A percentile compares a stretch with the other conserved stretches of the same genome.
Conservation (phyloP, 2,113 vertebrate species). For the Mirounga angustirostris region DNA sequence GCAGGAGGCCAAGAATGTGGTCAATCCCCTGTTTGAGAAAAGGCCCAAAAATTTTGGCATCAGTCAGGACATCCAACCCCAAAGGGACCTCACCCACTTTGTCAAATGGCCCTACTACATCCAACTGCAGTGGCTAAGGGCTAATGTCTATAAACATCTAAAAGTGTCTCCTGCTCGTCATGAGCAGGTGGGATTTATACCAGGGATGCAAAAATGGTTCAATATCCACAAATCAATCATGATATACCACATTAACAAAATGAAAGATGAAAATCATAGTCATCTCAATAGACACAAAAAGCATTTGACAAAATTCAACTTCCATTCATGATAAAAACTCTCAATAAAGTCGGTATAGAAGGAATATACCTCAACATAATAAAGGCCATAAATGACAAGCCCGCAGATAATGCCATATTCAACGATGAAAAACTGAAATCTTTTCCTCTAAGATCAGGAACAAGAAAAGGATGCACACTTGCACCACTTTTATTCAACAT, state of each 20-base stretch:
- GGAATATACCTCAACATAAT: neutral
- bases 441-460: neutral
- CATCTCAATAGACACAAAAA: neutral
- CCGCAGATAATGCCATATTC: neutral
- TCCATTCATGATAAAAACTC: neutral
- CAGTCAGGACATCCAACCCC: neutral
- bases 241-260: neutral
- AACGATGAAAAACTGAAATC: neutral
- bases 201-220: neutral
- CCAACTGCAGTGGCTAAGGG: neutral
- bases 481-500: neutral
- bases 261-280: neutral
- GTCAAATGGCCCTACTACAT: neutral
- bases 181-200: neutral
- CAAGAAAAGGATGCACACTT: neutral
- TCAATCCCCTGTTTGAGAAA: neutral
- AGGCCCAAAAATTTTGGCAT: neutral
- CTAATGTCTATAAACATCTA: neutral
- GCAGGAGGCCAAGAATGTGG: neutral
- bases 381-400: neutral
- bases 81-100: neutral
- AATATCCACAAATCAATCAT: neutral
- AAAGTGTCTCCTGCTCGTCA: neutral
- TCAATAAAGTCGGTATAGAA: neutral
- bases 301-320: neutral